phyloP scores from a whole-genome alignment of 2,888 invertebrate species.

The Malachius bipustulatus region DNA sequence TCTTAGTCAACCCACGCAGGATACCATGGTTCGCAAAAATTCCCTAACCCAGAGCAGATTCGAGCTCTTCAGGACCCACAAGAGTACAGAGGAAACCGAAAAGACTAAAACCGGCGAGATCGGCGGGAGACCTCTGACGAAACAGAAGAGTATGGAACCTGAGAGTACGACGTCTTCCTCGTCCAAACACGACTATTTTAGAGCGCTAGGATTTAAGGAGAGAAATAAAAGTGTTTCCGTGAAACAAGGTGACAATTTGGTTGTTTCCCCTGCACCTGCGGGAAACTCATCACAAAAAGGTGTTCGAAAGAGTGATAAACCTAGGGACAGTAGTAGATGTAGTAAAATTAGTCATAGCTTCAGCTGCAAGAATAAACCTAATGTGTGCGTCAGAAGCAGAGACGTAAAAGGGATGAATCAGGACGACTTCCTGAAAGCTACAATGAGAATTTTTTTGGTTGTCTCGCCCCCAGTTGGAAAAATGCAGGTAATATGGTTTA shows the following conservation, averaged over 20 bases:
- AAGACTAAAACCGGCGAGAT: constrained; percentile 10
- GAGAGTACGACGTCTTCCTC: constrained; percentile 21
- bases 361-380: constrained; percentile 26
- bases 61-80: constrained; percentile 26
- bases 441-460: constrained; percentile 62
- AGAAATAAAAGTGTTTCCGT: constrained; percentile 29
- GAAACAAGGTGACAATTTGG: constrained; percentile 26
- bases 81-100: constrained; percentile 22
- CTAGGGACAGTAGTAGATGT: constrained; percentile 26
- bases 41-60: constrained; percentile 34
- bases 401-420: constrained; percentile 36
- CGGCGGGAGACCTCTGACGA: constrained; percentile 33
- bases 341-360: constrained; percentile 27
- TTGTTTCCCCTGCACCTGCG: constrained; percentile 20
- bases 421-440: constrained; percentile 58
- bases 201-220: constrained; percentile 30
- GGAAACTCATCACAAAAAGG: constrained; percentile 25
- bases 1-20: constrained; percentile 24
- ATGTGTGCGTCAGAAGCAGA: constrained; percentile 19
- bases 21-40: constrained; percentile 32
- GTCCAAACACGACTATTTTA: constrained; percentile 25
- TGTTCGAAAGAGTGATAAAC: constrained; percentile 34
- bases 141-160: constrained; percentile 32
- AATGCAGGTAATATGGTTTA: constrained; percentile 39
- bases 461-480: constrained; percentile 56